These are phyloP conservation scores for Frankliniella fusca DNA, from an alignment of 2,888 invertebrate genomes.

Conservation along the genomic window DNA sequence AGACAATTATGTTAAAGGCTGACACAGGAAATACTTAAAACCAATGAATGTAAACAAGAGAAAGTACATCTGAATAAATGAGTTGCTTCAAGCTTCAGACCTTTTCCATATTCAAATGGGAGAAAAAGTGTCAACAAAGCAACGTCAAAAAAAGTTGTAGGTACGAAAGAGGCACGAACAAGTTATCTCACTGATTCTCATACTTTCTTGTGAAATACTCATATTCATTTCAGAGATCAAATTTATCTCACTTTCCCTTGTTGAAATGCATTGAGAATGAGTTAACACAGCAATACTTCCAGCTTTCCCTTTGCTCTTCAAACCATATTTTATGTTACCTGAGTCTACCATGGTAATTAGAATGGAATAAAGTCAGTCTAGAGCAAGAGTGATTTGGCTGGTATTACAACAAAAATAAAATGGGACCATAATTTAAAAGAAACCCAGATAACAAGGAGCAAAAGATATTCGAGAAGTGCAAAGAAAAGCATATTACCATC, in stretches of 20 bases:
- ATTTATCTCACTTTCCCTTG: constrained; percentile 15
- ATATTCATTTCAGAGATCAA: constrained; percentile 17
- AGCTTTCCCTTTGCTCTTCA: background rate
- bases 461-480: background rate
- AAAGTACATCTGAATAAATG: constrained; percentile 7
- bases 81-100: background rate
- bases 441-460: background rate
- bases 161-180: background rate
- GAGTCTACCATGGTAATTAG: background rate
- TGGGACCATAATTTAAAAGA: background rate
- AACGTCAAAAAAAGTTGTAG: background rate
- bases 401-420: background rate
- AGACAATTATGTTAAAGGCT: constrained; percentile 23
- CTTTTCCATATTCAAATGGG: background rate
- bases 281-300: background rate
- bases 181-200: background rate
- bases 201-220: background rate
- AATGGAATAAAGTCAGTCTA: constrained; percentile 9
- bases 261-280: background rate
- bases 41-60: constrained; percentile 11
- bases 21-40: constrained; percentile 26
- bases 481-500: too few species aligned
- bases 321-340: background rate
- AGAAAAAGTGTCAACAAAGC: background rate
- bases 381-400: constrained; percentile 19